phyloP scores from a whole-genome alignment of 2,888 invertebrate species.

The Conus canariensis region DNA sequence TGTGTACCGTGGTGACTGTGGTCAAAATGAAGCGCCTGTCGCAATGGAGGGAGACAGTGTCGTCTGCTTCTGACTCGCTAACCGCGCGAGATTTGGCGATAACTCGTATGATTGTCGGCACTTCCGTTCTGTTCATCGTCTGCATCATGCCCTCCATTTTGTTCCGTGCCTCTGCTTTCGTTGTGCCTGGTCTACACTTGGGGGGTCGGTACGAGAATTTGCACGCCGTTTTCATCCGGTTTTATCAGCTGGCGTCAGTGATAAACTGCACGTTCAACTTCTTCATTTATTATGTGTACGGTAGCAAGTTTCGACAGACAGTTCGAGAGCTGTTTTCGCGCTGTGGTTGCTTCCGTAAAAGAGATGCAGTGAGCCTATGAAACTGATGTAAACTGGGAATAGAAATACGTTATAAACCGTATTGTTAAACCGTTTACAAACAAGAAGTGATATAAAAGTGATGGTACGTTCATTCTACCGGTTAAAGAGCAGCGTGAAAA shows the following conservation, averaged over 20 bases:
- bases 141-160: slow-evolving; percentile 1
- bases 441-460: too few species aligned
- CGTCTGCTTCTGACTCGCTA: neutral
- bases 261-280: neutral
- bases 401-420: too few species aligned
- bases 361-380: too few species aligned
- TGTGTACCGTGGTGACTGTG: neutral
- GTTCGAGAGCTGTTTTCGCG: neutral
- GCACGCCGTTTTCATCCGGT: neutral
- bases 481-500: too few species aligned
- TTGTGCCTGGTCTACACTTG: neutral
- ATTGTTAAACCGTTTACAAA: too few species aligned
- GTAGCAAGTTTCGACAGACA: neutral
- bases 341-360: neutral
- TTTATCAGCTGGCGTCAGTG: neutral
- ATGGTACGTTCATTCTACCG: too few species aligned
- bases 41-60: neutral
- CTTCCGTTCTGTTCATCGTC: neutral
- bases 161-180: neutral
- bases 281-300: neutral
- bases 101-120: neutral
- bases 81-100: neutral
- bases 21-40: neutral
- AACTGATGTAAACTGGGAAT: too few species aligned
- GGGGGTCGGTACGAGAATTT: slow-evolving; percentile 1